phyloP scores from a whole-genome alignment of 2,888 invertebrate genomes.

The Drosophila mulleri region DNA sequence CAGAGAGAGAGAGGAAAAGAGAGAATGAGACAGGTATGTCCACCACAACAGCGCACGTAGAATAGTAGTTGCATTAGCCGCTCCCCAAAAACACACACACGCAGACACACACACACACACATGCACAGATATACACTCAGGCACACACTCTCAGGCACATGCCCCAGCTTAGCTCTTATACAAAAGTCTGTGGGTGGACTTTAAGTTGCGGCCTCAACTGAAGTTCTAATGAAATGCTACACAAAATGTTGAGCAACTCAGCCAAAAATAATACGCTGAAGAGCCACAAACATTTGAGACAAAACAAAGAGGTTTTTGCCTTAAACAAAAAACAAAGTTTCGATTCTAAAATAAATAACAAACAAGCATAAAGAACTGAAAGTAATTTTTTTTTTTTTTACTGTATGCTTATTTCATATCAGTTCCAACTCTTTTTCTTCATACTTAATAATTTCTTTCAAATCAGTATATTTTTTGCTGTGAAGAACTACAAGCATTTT shows the following conservation, averaged over 20 bases:
- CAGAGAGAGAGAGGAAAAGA: not conserved
- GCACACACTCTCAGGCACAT: constrained; percentile 16
- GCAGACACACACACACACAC: constrained; percentile 20
- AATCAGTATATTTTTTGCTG: no score
- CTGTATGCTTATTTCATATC: no score
- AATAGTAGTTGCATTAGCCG: constrained; percentile 58
- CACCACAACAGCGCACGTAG: constrained; percentile 44
- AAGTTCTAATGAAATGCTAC: constrained; percentile 30
- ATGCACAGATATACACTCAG: constrained; percentile 20
- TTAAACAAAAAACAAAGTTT: not conserved
- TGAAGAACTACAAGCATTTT: no score
- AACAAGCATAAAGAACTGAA: not conserved
- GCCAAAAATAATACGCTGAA: constrained; percentile 3
- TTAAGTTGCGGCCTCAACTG: constrained; percentile 40
- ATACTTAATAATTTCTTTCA: no score
- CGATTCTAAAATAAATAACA: not conserved
- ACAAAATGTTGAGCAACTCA: constrained; percentile 19
- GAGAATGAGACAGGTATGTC: not conserved
- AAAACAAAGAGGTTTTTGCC: not conserved
- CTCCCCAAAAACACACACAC: constrained; percentile 12
- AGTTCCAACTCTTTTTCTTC: not conserved
- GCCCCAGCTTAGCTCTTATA: constrained; percentile 25
- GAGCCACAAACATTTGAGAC: not conserved
- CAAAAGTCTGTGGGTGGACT: constrained; percentile 31
- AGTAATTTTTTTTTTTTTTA: not conserved